These are phyloP conservation scores for Rotaria macrura DNA, from an alignment of 2,888 invertebrate species.

Conservation along the genomic window DNA sequence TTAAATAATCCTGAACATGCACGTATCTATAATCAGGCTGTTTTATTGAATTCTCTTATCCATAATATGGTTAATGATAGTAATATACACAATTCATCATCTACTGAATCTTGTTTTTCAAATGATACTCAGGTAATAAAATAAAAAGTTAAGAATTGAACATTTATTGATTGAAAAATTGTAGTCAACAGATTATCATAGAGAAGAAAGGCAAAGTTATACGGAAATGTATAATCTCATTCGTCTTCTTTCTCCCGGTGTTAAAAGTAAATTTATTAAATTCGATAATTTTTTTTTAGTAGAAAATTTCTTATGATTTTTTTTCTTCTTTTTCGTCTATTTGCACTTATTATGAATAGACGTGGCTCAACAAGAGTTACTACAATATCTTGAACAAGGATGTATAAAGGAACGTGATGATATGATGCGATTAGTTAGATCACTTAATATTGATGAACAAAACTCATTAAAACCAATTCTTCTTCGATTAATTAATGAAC, in stretches of 20 bases:
- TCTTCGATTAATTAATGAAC: not conserved
- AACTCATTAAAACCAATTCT: not conserved
- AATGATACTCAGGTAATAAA: not conserved
- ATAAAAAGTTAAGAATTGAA: not conserved
- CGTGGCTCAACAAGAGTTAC: not conserved
- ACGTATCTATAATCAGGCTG: not conserved
- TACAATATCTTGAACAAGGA: not conserved
- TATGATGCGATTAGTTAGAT: not conserved
- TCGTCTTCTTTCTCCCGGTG: not conserved
- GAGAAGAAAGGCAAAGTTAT: not conserved
- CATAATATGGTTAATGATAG: not conserved
- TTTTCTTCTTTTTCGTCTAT: not conserved
- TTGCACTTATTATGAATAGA: not conserved
- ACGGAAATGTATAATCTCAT: not conserved
- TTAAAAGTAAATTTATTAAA: not conserved
- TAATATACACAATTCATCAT: not conserved
- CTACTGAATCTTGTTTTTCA: not conserved
- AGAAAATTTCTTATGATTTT: not conserved
- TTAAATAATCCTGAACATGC: not conserved
- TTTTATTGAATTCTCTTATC: not conserved
- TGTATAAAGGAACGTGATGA: not conserved
- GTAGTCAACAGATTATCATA: not conserved
- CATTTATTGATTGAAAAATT: not conserved
- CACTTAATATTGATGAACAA: not conserved
- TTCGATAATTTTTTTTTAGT: too few species aligned